Evolutionary conservation across 2,113 vertebrate species (phyloP), one percentile per base, ranked within the genome.

Genomic region (Platanista minor): DNA sequence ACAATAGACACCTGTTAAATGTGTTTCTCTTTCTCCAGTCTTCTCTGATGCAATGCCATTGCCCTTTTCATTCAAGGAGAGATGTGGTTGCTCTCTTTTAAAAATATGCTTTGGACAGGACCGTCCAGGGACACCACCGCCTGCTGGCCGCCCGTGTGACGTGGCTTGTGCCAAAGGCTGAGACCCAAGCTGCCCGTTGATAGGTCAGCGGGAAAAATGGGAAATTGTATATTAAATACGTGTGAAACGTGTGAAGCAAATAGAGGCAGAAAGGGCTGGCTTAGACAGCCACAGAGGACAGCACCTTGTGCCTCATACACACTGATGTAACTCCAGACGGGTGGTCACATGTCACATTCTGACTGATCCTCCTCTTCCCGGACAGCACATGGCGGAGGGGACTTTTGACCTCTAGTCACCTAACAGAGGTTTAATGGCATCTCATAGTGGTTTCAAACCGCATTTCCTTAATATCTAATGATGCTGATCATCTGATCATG

Each of bases 341-440:
- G 6, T 12, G 8, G 29, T 29, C 12, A 4, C 14, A 21, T 15
- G 67, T 18, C 3, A 1, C 8, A 5, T n/a, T 43, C 33, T 29
- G 23, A 41, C 77, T 31, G 15, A 2, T 7, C 39, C 78, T 23
- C 5, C 23, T 9, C 52, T 21, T n/a, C 7, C 10, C 1, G 8
- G 5, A 17, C 41, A 27, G 7, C 29, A 43, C 36, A 8, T 0
- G 59, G 13, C 27, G 1, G 5, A 6, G 13, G 17, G 8, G 4
- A 3, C 64, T 2, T 29, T n/a, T 10, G 0, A n/a, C 2, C 1
- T 20, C 20, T 10, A 20, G n/a, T 11, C 93, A 29, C 20, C 75
- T 6, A 8, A 17, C 14, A 1, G 23, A 14, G 4, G 29, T 7
- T 33, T 17, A 1, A 0, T 1, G 3, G 25, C 3, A 0, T 4